Evolutionary conservation across 2,888 invertebrate genomes (phyloP), one percentile per base, ranked within the genome.

Genomic region (Plagiodera versicolora): DNA sequence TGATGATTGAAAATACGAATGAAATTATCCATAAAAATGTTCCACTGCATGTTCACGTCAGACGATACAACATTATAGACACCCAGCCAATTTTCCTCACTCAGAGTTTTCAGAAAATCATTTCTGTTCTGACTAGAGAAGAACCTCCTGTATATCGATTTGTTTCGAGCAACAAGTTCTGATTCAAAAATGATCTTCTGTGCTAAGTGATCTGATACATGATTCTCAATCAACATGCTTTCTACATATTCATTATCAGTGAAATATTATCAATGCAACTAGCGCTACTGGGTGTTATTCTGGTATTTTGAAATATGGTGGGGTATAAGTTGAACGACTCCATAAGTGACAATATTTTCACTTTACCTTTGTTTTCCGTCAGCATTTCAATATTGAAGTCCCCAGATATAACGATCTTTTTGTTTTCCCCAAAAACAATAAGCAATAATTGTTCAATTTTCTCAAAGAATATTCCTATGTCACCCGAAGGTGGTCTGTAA

Each of bases 31-130:
- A 46, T 46, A 16, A 46, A 46, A 18, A 9, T 46, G 18, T 46
- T n/a, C 46, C 46, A 46, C 18, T 46, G 46, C n/a, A 46, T 46
- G 46, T 46, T 46, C 46, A 46, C 18, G 11, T 20, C 11, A 18
- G 1, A 11, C 2, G 10, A 2, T 17, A 18, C 18, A 1, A 2
- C 18, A n/a, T 11, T 14, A 18, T 46, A n/a, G 18, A 46, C 46
- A 46, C 18, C 19, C 3, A 11, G 10, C 46, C 18, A 46, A 16
- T 46, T 16, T 46, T 46, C 18, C 5, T 20, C 2, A 14, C 6
- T 18, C 17, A 46, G n/a, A 18, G 6, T 11, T 2, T 18, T 1
- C n/a, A 46, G 11, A 18, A 46, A 46, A 18, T 46, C 14, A 9
- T 46, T 6, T 11, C 2, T 46, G n/a, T 46, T 46, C 18, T 17